Base-by-base conservation (phyloP, 2,797 vertebrate genomes). In the Melanotaenia trifasciata region DNA sequence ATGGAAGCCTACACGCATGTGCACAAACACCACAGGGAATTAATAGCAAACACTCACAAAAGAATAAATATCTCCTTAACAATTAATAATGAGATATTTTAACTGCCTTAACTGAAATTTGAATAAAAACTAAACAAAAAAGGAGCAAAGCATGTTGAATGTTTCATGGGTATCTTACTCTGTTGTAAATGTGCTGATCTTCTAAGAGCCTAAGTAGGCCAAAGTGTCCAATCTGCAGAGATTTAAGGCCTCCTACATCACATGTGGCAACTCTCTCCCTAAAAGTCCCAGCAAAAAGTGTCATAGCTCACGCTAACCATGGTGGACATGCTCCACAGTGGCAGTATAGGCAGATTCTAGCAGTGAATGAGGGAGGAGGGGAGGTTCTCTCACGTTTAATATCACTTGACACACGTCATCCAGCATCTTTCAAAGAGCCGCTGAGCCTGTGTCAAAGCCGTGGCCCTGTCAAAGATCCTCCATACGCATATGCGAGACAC, bases 371-470 rank as follows among this genome's bases (percentile, higher is more conserved):
- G 59, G 72, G 57, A 63, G 72, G 81, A 80, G 69, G 67, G 60
- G 74, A 80, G 73, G 54, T 75, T 83, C 84, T 88, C 87, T 91
- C 86, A 90, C 80, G 70, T 90, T 87, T 94, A 93, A 94, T 92
- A 90, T 87, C 88, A 81, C 84, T 92, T 93, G 93, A 94, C 92
- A 92, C 72, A 78, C 88, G 89, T 94, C 91, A 89, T 81, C 85
- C 89, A 92, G 91, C 86, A 92, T 93, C 89, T 85, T 85, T 84
- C 80, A 81, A 83, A 79, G 63, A 77, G 88, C 78, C 58, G 70
- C 78, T 83, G 81, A 91, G 87, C 74, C 82, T 9, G 79, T 81
- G 89, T 91, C 84, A 87, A 76, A 90, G 70, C 84, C 20, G 4
- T 38, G 26, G 72, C 76, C 74, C 81, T 4, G 67, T 74, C 70